These are phyloP conservation scores for Laupala kohalensis DNA, from an alignment of 1,140 invertebrate species.

Conservation along the genomic window DNA sequence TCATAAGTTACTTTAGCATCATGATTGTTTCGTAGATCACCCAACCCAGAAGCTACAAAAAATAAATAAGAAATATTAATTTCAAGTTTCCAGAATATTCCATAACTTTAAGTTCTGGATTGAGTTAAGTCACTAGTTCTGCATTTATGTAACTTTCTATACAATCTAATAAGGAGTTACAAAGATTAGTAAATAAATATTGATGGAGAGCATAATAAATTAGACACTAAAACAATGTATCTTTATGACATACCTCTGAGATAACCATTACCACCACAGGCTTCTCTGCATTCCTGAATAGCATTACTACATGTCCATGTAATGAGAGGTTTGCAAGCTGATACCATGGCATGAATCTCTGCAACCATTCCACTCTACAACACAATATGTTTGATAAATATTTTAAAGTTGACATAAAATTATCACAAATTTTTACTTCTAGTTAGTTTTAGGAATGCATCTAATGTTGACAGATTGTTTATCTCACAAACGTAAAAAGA, in stretches of 20 bases:
- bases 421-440: no score
- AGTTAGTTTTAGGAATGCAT: no score
- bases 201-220: not conserved
- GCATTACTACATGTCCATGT: constrained; percentile 72
- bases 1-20: constrained; percentile 91
- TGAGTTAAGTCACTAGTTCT: no score
- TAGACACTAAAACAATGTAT: constrained; percentile 17
- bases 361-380: constrained; percentile 35
- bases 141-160: no score
- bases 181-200: not conserved
- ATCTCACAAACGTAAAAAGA: no score
- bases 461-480: no score
- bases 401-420: no score
- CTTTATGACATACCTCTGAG: constrained; percentile 41
- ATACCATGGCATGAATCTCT: constrained; percentile 87
- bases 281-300: constrained; percentile 82
- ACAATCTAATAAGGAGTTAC: no score
- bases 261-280: constrained; percentile 76
- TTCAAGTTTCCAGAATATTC: constrained; percentile 5
- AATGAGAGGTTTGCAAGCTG: constrained; percentile 70
- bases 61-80: constrained; percentile 10
- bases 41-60: constrained; percentile 53
- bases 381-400: no score
- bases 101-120: no score
- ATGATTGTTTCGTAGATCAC: constrained; percentile 73